Evolutionary conservation across 1,140 invertebrate species (phyloP), one percentile per base, ranked within the genome.

Genomic region (Panulirus ornatus): DNA sequence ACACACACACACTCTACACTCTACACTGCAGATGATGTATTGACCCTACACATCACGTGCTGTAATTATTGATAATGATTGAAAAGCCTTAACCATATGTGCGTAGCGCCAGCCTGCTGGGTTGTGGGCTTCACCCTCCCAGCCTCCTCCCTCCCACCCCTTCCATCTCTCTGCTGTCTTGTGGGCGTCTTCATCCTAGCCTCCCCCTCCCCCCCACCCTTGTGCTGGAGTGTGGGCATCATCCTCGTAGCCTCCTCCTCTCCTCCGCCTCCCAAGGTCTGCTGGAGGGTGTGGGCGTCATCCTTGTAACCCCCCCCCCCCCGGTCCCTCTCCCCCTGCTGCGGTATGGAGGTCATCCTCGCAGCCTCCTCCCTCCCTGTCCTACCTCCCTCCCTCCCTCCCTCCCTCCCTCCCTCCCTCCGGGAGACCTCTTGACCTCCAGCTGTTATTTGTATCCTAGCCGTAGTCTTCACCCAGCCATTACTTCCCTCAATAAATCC

Each of bases 401-500:
- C 0, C 34, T 1, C 81, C 3, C 19, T 0, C 38, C 19, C 42
- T 38, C 19, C 34, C 34, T 63, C 19, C 63, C 34, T 42, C 44
- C 30, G 19, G 19, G 16, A 30, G 14, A 30, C 19, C 47, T 47
- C 47, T 34, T 30, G 3, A 30, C 44, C 47, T 79, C 22, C 16
- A 11, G 9, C 54, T 3, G 5, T 44, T 19, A 8, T 58, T 44
- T 19, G 22, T 81, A n/a, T 81, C 78, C 34, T 3, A 1, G 40
- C 34, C 78, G 19, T 36, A 1, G 2, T 58, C 76, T 51, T 22
- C 76, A 19, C 27, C 76, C 36, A 16, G 16, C 76, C 30, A 16
- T 79, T n/a, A 44, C 47, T 79, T 47, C 42, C 76, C 27, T 47
- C 76, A 27, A 73, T 73, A 73, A 73, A 73, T 58, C 44, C 51